Conservation (phyloP, 2,888 invertebrate genomes). For the Melinopterus prodromus region DNA sequence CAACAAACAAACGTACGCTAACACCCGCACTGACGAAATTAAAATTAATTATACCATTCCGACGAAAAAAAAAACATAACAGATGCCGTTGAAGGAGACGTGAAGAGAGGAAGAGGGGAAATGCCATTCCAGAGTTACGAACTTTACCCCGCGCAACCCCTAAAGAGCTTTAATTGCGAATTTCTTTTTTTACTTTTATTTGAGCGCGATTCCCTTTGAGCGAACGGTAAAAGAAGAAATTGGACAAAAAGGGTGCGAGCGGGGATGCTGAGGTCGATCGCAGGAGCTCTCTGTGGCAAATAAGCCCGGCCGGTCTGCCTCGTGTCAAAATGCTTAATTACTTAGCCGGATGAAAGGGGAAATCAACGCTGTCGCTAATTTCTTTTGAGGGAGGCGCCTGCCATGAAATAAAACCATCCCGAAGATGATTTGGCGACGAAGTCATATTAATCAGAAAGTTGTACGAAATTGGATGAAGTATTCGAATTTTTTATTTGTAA, state of each 20-base stretch:
- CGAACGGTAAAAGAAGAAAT: neutral
- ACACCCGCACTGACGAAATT: neutral
- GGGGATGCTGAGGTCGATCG: neutral
- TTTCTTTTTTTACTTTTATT: neutral
- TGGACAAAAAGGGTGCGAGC: neutral
- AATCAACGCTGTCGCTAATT: neutral
- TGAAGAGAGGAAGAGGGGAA: neutral
- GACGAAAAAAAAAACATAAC: neutral
- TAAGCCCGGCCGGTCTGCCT: neutral
- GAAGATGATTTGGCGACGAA: neutral
- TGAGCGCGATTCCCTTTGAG: neutral
- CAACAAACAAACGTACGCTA: constrained; percentile 4
- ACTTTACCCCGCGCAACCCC: neutral
- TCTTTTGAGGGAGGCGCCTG: neutral
- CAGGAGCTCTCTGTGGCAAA: neutral
- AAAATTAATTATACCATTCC: neutral
- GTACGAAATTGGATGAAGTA: neutral
- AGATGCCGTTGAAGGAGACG: neutral
- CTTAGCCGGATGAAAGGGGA: neutral
- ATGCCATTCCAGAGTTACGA: neutral
- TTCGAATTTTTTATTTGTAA: neutral
- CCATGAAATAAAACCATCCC: neutral
- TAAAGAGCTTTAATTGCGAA: neutral
- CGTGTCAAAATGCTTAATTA: constrained; percentile 4
- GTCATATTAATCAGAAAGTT: neutral